A percentile compares a stretch with the other conserved stretches of the same genome.
Conservation (phyloP, 2,888 invertebrate species). For the Macrophya annulata region DNA sequence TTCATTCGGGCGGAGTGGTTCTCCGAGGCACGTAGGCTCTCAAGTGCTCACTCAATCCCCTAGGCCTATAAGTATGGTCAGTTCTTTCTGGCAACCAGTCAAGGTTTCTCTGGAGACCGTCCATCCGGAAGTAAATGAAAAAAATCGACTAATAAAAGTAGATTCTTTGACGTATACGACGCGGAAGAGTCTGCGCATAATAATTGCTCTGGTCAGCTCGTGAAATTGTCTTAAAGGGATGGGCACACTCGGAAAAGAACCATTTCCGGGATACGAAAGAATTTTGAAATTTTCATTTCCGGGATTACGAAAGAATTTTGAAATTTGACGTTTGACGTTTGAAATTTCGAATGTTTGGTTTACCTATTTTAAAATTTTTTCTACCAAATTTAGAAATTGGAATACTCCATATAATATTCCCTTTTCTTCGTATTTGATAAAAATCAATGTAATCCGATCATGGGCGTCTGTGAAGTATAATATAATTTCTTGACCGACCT, state of each 20-base stretch:
- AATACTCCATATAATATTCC: background rate
- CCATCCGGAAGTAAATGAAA: slow-evolving; percentile 16
- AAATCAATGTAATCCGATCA: background rate
- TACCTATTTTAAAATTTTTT: too few species aligned
- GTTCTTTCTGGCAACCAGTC: slow-evolving; percentile 40
- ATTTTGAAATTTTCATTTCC: too few species aligned
- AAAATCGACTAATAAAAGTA: slow-evolving; percentile 33
- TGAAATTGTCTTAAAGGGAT: background rate
- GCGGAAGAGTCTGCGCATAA: background rate
- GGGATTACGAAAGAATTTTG: background rate
- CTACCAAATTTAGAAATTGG: background rate
- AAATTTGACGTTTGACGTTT: too few species aligned
- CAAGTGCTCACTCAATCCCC: slow-evolving; percentile 7
- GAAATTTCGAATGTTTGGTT: too few species aligned
- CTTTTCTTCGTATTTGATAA: background rate
- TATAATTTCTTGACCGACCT: slow-evolving; percentile 14
- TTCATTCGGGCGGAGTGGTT: slow-evolving; percentile 18
- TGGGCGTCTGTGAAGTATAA: background rate
- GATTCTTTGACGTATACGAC: slow-evolving; percentile 18
- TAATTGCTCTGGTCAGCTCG: background rate
- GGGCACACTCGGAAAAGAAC: background rate
- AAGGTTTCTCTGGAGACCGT: background rate
- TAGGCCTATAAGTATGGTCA: slow-evolving; percentile 34
- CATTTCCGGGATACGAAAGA: background rate
- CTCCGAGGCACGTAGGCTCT: background rate